Base-by-base conservation (phyloP, 2,888 invertebrate species). In the Acronicta aceris region DNA sequence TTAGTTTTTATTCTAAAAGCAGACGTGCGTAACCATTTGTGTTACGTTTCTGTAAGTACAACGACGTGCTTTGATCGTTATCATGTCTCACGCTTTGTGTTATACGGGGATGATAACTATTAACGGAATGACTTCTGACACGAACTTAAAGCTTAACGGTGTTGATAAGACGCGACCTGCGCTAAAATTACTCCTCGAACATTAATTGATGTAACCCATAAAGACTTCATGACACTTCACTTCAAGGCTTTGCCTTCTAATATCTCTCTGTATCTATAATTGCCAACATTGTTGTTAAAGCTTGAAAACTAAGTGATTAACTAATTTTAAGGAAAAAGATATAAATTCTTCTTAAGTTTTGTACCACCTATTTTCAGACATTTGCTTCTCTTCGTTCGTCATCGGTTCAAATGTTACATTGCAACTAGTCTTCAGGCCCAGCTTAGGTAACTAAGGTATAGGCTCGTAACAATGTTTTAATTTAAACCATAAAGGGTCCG, bases 401-500 rank as follows among this genome's bases (percentile, higher is more conserved):
- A 3, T 33, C 3, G 0, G 3, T 33, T 12, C 12, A 6, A 33
- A 12, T 12, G 33, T 12, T 33, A 33, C 10, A 33, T 12, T 33
- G 12, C 33, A 33, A 33, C 12, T 33, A 10, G 33, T 33, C 33
- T 12, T 10, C 12, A 33, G 33, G 12, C 12, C 10, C 43, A 53
- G 59, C 54, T 59, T 58, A 63, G 63, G 47, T 58, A 64, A 64
- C 59, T 63, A 71, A 73, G 58, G 66, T 65, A 75, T 69, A 70
- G 63, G 70, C 70, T 69, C 68, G 68, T 75, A 78, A 81, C 81
- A 81, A 82, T 81, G 82, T 84, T 85, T 81, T 79, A 85, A 85
- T 85, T 84, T 80, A 78, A 80, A 71, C 67, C 76, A 77, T 81
- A 79, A 82, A 82, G 81, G 81, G 78, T 76, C 69, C 67, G 62